Base-by-base conservation (phyloP, 2,888 invertebrate species). In the Mythimna vitellina region DNA sequence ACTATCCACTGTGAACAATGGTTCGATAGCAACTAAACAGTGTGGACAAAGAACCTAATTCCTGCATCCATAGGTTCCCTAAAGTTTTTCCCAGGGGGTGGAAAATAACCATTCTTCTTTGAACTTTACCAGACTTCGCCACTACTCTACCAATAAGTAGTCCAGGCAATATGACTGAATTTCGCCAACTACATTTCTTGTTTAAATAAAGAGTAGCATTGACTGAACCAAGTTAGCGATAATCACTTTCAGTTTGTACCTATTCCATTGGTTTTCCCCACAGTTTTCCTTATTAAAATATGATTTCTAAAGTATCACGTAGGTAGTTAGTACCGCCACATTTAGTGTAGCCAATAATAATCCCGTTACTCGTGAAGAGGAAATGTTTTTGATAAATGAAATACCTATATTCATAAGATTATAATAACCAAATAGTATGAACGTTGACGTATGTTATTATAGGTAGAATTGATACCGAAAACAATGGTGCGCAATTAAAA, bases 311-410 rank as follows among this genome's bases (percentile, higher is more conserved):
- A 42, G n/a, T 51, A 35, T 53, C 9, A 53, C 63, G n/a, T 64
- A 77, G 58, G 29, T 29, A 29, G 29, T 3, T 29, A 62, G 22
- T 32, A 76, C 42, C 69, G 51, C 32, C 56, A 78, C 29, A 67
- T 64, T 78, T 60, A 22, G 42, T 49, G 20, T 62, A 65, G 38
- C 80, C 65, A 79, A 79, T 69, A 79, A 64, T 65, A 49, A 60
- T 49, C 32, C 53, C 10, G 60, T 54, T 65, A 65, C n/a, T 65
- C 61, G 14, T 51, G 9, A 58, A 42, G 70, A 80, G 78, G 75
- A 79, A 78, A 79, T 8, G 49, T 49, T 35, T 74, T 20, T 29
- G 46, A 67, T 61, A 77, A 73, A 73, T 57, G 17, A 60, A 66
- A 63, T 65, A 60, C 51, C 75, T 68, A 78, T 51, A 49, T 49